Evolutionary conservation across 2,797 vertebrate genomes (phyloP), one percentile per base, ranked within the genome.

Genomic region (Apogon talboti): DNA sequence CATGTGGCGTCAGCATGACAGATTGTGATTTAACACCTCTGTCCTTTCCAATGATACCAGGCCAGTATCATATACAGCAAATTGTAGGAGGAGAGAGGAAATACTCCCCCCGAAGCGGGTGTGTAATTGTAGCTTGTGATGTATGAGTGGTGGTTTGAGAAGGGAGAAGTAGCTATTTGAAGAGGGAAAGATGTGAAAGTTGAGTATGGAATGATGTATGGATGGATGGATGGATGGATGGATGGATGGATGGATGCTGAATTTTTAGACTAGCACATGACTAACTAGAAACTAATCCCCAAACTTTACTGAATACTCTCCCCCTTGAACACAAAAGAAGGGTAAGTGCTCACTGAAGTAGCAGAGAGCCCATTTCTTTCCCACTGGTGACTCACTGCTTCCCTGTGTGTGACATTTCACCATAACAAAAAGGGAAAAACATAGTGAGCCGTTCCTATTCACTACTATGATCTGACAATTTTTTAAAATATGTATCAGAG

Each of bases 1-100:
- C 70, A 48, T 63, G 70, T 71, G 66, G 76, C 55, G 2, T 79
- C 71, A 65, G 71, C 57, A n/a, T 79, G 85, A 78, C 85, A 78
- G 78, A 87, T 83, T 84, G 71, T 63, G 74, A 89, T 87, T 89
- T 75, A 81, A 83, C 87, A 86, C 85, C 59, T 82, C 78, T 78
- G 81, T 87, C 70, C 72, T 83, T 67, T 78, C 66, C 85, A 83
- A 44, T 71, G 78, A 85, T 45, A 66, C 43, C 56, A 76, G 50
- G 52, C 57, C 71, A 54, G 48, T 51, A 45, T 74, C 73, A 38
- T 77, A 66, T 37, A 60, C 53, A 44, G 74, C 14, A 68, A 84
- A 71, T 53, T 71, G 74, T 64, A 16, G 69, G 53, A 60, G 51
- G 65, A 46, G 47, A 46, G 28, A 6, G 14, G 16, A 4, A 60